phyloP scores from a whole-genome alignment of 2,797 vertebrate species.

The Sebastes umbrosus region DNA sequence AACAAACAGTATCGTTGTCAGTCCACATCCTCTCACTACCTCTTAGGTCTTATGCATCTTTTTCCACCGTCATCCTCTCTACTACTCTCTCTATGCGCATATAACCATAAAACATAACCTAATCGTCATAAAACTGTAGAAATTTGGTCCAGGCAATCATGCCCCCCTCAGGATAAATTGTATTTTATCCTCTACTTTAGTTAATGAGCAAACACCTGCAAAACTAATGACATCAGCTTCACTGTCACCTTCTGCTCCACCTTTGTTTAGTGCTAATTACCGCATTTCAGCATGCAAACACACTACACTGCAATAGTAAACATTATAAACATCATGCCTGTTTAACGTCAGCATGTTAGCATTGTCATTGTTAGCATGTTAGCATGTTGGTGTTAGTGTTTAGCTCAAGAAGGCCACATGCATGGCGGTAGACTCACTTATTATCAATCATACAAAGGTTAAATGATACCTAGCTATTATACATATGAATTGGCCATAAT shows the following conservation, averaged over 20 bases:
- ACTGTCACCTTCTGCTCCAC: not conserved
- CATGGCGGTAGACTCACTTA: not conserved
- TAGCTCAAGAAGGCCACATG: too few species aligned
- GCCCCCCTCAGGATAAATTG: not conserved
- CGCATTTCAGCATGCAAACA: not conserved
- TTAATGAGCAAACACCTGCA: too few species aligned
- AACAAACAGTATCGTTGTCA: slow-evolving; percentile 30
- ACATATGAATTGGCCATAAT: not conserved
- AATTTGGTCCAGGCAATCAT: not conserved
- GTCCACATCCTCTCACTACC: not conserved
- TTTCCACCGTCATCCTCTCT: not conserved
- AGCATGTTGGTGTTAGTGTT: too few species aligned
- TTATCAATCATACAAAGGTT: not conserved
- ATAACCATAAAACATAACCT: not conserved
- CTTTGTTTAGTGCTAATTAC: not conserved
- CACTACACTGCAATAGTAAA: not conserved
- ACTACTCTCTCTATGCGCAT: not conserved
- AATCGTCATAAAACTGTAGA: not conserved
- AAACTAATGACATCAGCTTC: too few species aligned
- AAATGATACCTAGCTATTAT: not conserved
- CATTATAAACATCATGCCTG: not conserved
- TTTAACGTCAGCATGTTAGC: not conserved
- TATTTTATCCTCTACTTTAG: not conserved
- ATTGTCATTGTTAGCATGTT: not conserved
- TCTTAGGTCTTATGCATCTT: not conserved